phyloP scores from a whole-genome alignment of 35 echinoderm and acorn worm species.

The Amphiura filiformis region DNA sequence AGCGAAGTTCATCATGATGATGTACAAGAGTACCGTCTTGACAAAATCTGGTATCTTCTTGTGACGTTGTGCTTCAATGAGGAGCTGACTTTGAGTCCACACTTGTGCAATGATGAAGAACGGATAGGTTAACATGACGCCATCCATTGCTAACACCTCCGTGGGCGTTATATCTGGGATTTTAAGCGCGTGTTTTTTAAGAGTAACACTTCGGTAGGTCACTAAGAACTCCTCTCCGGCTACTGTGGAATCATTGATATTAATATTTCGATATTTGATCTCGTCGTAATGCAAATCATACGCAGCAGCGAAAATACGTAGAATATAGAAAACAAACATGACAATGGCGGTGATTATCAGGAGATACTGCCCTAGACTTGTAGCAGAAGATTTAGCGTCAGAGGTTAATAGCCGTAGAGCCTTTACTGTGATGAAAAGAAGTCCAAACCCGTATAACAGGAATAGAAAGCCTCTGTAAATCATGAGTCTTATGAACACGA shows the following conservation, averaged over 20 bases:
- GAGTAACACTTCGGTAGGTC: too few species aligned
- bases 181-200: too few species aligned
- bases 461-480: background rate
- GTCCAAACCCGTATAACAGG: background rate
- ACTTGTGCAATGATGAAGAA: background rate
- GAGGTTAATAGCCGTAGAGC: background rate
- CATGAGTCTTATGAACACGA: background rate
- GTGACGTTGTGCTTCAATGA: background rate
- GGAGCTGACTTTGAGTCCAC: background rate
- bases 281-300: background rate
- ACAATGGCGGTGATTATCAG: background rate
- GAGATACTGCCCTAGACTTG: background rate
- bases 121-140: background rate
- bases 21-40: background rate
- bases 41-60: background rate
- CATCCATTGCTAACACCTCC: background rate
- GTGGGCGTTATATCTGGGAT: background rate
- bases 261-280: too few species aligned
- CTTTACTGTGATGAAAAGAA: background rate
- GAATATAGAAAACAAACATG: background rate
- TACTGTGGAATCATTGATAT: too few species aligned
- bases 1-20: background rate
- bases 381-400: background rate
- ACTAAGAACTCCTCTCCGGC: too few species aligned
- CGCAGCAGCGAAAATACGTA: background rate